Base-by-base conservation (phyloP, 2,113 vertebrate genomes). In the Rynchops niger region DNA sequence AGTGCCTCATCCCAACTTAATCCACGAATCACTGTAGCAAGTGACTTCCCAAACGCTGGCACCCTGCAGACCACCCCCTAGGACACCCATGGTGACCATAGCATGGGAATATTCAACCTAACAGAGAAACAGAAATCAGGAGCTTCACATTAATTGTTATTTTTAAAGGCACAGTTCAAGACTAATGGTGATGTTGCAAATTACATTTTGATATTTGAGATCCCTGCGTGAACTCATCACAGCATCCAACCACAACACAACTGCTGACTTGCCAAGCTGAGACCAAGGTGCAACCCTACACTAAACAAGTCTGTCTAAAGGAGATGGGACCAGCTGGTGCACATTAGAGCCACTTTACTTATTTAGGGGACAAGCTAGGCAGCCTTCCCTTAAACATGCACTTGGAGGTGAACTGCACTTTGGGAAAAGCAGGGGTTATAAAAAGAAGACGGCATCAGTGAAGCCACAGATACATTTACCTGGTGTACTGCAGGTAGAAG, bases 251-350 rank as follows among this genome's bases (percentile, higher is more conserved):
- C 62, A 17, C 34, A 52, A 13, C 3, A 1, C 1, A 19, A 53
- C 20, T 49, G 40, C 6, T 1, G 0, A 63, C 55, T 42, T 43
- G 38, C 43, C 65, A 82, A 15, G 14, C n/a, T 18, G 11, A 71
- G n/a, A 53, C 23, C 58, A 23, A 67, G 2, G 2, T 34, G 42
- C n/a, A 88, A 70, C 0, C 0, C 4, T 15, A 42, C 23, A 36
- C 76, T 81, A 52, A 83, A 52, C 55, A 66, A 50, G 26, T 53
- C 20, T 17, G 36, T 22, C 50, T 50, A 55, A 83, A 93, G 55
- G 42, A 84, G 86, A 50, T 16, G 22, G 42, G 55, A 88, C 63
- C 67, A 86, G 43, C 55, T 93, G 56, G 25, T 53, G 34, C 52
- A 53, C 11, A 13, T 78, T 47, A 92, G 34, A 90, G 38, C 12